phyloP scores from a whole-genome alignment of 2,888 invertebrate species.

The Timema podura region DNA sequence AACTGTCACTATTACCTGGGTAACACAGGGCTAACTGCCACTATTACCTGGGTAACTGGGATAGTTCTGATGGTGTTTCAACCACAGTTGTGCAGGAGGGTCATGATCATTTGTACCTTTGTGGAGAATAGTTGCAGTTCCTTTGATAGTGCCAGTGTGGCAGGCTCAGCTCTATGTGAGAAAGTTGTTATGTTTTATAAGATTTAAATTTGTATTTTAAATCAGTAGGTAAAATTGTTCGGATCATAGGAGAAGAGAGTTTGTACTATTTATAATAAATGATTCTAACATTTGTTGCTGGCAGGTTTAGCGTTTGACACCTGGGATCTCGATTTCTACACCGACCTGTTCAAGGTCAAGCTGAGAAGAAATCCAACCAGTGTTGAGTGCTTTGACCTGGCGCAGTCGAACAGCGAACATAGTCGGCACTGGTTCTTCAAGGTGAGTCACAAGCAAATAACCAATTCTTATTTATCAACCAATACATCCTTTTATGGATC shows the following conservation, averaged over 20 bases:
- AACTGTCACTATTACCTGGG: too few relatives aligned
- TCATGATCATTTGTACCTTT: too few relatives aligned
- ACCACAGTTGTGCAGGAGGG: too few relatives aligned
- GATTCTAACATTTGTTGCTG: not conserved
- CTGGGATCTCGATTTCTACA: conserved; percentile 89
- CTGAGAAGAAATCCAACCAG: conserved; percentile 91
- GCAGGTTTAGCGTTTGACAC: conserved; percentile 84
- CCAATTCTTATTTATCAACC: too few relatives aligned
- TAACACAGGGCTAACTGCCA: too few relatives aligned
- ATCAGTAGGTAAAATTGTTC: conserved; percentile 1
- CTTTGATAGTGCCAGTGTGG: too few relatives aligned
- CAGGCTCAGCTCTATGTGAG: too few relatives aligned
- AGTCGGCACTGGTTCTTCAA: conserved; percentile 99
- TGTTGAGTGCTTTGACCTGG: conserved; percentile 96
- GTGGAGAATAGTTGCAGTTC: too few relatives aligned
- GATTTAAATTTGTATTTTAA: not conserved
- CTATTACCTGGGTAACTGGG: too few relatives aligned
- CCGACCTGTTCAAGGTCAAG: conserved; percentile 75
- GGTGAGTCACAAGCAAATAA: conserved; percentile 38
- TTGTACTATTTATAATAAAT: not conserved
- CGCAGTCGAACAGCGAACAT: conserved; percentile 97
- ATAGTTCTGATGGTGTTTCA: too few relatives aligned
- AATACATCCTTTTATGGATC: too few relatives aligned
- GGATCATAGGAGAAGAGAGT: conserved; percentile 13
- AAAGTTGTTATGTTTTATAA: conserved; percentile 16